Evolutionary conservation across 2,888 invertebrate species (phyloP), one percentile per base, ranked within the genome.

Genomic region (Carterocephalus palaemon): DNA sequence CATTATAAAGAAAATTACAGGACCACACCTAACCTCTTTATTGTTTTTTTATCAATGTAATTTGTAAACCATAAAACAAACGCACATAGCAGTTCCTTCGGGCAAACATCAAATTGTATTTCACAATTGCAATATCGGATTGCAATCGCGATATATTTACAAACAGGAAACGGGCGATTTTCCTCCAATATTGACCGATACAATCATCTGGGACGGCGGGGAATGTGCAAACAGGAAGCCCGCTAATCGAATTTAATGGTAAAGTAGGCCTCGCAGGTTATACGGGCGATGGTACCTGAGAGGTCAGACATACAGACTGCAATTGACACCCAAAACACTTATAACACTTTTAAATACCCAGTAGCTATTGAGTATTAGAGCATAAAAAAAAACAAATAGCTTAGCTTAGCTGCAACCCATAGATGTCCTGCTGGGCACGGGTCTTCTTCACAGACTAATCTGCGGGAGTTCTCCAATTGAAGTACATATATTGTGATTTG

Each of bases 261-360:
- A 23, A 43, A 36, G 43, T 36, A 29, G 36, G 43, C 16, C 29
- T 43, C 28, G 9, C 15, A 10, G 26, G 22, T 36, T 36, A 43
- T 43, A 36, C 36, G 36, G 36, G 43, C 43, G 43, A 43, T 29
- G 43, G 29, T 43, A 36, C 43, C 29, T 43, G 29, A 42, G n/a
- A n/a, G n/a, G n/a, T n/a, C n/a, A n/a, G n/a, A n/a, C n/a, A n/a
- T n/a, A n/a, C n/a, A n/a, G n/a, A n/a, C n/a, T n/a, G n/a, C n/a
- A n/a, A n/a, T n/a, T n/a, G n/a, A n/a, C n/a, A n/a, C n/a, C n/a
- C n/a, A n/a, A n/a, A n/a, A n/a, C n/a, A n/a, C n/a, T n/a, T n/a
- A n/a, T n/a, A n/a, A n/a, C n/a, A n/a, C n/a, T n/a, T n/a, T n/a
- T n/a, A n/a, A n/a, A n/a, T n/a, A n/a, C n/a, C n/a, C n/a, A n/a